These are phyloP conservation scores for Aplocera efformata DNA, from an alignment of 2,888 invertebrate species.

Conservation along the genomic window DNA sequence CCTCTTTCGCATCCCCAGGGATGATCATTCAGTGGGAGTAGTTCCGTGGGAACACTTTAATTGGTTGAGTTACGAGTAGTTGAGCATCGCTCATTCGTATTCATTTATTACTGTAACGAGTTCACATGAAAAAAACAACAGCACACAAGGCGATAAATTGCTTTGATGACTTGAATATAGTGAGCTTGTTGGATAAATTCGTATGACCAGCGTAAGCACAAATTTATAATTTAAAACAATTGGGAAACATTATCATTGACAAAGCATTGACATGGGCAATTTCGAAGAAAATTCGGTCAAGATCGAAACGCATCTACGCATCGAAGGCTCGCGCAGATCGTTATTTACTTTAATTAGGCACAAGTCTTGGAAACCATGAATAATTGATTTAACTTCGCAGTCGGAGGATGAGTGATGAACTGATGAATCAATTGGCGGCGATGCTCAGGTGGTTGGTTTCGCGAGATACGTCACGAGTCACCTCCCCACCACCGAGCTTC, in stretches of 20 bases:
- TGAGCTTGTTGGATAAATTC: slow-evolving; percentile 25
- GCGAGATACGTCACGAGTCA: slow-evolving; percentile 68
- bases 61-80: slow-evolving; percentile 63
- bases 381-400: slow-evolving; percentile 16
- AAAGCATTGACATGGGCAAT: slow-evolving; percentile 11
- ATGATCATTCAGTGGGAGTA: slow-evolving; percentile 31
- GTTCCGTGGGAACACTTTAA: slow-evolving; percentile 69
- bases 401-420: slow-evolving; percentile 10
- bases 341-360: slow-evolving; percentile 14
- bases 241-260: too few relatives aligned
- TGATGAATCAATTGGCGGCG: slow-evolving; percentile 29
- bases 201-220: too few relatives aligned
- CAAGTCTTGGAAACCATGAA: slow-evolving; percentile 17
- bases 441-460: slow-evolving; percentile 54
- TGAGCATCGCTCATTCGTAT: slow-evolving; percentile 54
- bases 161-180: slow-evolving; percentile 26
- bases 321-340: slow-evolving; percentile 10
- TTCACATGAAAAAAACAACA: slow-evolving; percentile 53
- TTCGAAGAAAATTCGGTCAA: slow-evolving; percentile 16
- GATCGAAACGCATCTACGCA: slow-evolving; percentile 11
- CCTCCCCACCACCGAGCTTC: slow-evolving; percentile 55
- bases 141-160: slow-evolving; percentile 36
- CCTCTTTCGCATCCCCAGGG: slow-evolving; percentile 52
- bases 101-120: slow-evolving; percentile 52
- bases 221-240: too few relatives aligned